A percentile compares a stretch with the other conserved stretches of the same genome.
Conservation (phyloP, 1,140 invertebrate species). For the Neodiprion pinetum region DNA sequence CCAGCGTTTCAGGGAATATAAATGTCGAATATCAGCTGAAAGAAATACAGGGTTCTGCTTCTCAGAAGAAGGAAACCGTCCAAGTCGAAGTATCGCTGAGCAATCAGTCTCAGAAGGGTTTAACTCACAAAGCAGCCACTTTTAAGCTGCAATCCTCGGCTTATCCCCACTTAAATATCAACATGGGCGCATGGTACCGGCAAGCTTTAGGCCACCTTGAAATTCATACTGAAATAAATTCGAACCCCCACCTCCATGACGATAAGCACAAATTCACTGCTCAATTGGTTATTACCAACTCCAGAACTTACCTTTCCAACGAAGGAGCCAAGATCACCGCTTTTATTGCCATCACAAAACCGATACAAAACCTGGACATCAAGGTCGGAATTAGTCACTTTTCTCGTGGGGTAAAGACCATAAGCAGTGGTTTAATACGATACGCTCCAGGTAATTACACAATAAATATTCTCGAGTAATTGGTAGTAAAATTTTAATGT, state of each 20-base stretch:
- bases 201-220: conserved; percentile 65
- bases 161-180: conserved; percentile 78
- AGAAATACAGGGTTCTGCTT: conserved; percentile 44
- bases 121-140: conserved; percentile 67
- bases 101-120: conserved; percentile 68
- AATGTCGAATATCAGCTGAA: conserved; percentile 74
- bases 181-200: conserved; percentile 70
- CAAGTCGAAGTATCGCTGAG: conserved; percentile 70
- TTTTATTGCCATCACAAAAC: conserved; percentile 58
- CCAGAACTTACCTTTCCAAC: conserved; percentile 58
- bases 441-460: conserved; percentile 57
- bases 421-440: conserved; percentile 51
- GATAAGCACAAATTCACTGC: conserved; percentile 65
- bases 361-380: conserved; percentile 60
- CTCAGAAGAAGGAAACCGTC: conserved; percentile 70
- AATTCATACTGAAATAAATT: conserved; percentile 61
- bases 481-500: neutral
- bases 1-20: conserved; percentile 65
- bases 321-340: conserved; percentile 57
- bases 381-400: conserved; percentile 56
- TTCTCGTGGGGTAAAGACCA: conserved; percentile 46
- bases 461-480: neutral
- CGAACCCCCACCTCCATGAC: conserved; percentile 59
- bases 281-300: conserved; percentile 64
- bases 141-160: conserved; percentile 74